phyloP scores from a whole-genome alignment of 2,888 invertebrate genomes.

The Ernsta delagoae region DNA sequence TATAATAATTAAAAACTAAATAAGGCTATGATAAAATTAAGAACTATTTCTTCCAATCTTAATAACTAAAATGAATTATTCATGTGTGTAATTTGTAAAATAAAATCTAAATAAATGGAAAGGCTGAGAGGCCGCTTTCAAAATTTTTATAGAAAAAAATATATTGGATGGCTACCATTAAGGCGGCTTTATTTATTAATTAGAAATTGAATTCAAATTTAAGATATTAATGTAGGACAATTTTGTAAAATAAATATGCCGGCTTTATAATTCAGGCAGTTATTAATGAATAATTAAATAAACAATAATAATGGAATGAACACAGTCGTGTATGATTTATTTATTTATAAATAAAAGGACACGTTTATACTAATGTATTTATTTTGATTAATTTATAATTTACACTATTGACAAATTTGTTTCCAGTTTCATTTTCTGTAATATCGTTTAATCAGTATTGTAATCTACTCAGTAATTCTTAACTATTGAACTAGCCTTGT shows the following conservation, averaged over 20 bases:
- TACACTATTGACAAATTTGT: conserved; percentile 6
- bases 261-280: not conserved
- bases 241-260: conserved; percentile 1
- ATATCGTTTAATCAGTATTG: conserved; percentile 69
- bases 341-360: conserved; percentile 12
- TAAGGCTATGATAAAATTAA: conserved; percentile 10
- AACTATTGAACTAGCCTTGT: conserved; percentile 57
- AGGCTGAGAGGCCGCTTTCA: conserved; percentile 16
- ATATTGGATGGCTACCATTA: conserved; percentile 20
- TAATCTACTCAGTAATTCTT: conserved; percentile 53
- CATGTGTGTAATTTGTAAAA: conserved; percentile 16
- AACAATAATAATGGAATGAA: too few relatives aligned
- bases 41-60: conserved; percentile 20
- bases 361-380: conserved; percentile 50
- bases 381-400: conserved; percentile 43
- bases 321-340: too few relatives aligned
- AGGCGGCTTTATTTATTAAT: conserved; percentile 7
- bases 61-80: conserved; percentile 19
- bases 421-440: conserved; percentile 41
- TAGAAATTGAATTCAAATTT: conserved; percentile 7
- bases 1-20: not conserved
- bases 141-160: conserved; percentile 27
- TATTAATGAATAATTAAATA: too few relatives aligned
- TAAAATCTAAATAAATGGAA: conserved; percentile 27
- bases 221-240: conserved; percentile 12